Percentiles rank a stretch among this genome's conserved stretches.
phyloP scores from a whole-genome alignment of 2,888 invertebrate species.

The Sarcophaga carnaria region DNA sequence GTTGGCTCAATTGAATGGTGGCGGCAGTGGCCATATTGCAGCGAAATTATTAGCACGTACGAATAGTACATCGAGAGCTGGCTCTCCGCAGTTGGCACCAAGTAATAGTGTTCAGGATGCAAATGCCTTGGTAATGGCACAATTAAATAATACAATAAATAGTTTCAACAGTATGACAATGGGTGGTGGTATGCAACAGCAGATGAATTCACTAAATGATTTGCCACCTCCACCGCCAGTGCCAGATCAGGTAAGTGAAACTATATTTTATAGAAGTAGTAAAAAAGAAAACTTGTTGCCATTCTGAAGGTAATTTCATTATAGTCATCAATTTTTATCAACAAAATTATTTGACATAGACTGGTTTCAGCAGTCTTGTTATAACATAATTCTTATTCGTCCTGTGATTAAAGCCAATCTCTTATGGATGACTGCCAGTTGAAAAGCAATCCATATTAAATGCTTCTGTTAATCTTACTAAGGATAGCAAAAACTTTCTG shows the following conservation, averaged over 20 bases:
- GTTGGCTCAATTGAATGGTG: slow-evolving; percentile 82
- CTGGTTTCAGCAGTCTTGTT: too few species aligned
- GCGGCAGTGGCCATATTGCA: slow-evolving; percentile 82
- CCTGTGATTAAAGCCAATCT: too few species aligned
- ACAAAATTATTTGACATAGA: too few species aligned
- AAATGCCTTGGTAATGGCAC: slow-evolving; percentile 81
- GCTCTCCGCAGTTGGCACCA: slow-evolving; percentile 84
- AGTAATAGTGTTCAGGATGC: slow-evolving; percentile 80
- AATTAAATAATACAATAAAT: slow-evolving; percentile 80
- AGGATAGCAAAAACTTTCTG: too few species aligned
- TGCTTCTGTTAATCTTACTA: too few species aligned
- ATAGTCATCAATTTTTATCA: too few species aligned
- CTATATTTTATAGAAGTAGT: background rate
- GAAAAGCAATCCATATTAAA: too few species aligned
- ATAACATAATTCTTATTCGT: too few species aligned
- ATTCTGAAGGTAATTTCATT: background rate
- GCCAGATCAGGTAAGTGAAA: slow-evolving; percentile 82
- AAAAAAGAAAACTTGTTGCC: background rate
- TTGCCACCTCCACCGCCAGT: slow-evolving; percentile 87
- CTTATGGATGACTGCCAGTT: too few species aligned
- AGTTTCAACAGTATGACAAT: slow-evolving; percentile 78
- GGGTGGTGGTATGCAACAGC: slow-evolving; percentile 74
- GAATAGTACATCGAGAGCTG: slow-evolving; percentile 84
- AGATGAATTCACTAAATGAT: slow-evolving; percentile 83
- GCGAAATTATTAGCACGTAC: slow-evolving; percentile 84